Evolutionary conservation across 2,888 invertebrate species (phyloP), one percentile per base, ranked within the genome.

Genomic region (Tromatobia lineatoria): DNA sequence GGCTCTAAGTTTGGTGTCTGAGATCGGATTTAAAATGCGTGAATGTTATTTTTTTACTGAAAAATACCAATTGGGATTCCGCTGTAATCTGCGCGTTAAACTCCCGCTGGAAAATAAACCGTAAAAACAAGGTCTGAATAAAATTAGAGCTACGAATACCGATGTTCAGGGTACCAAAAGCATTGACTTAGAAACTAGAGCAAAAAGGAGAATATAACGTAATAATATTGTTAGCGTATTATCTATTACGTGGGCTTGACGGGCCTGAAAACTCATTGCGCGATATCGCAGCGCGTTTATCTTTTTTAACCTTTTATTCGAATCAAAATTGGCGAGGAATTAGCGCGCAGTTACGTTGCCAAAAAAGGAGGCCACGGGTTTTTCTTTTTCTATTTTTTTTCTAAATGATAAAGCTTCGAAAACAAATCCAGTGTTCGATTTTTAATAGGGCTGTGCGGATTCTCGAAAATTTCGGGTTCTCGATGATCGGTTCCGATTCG

Each of bases 101-200:
- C 50, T 69, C 70, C 74, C 73, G 52, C 66, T 67, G 71, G 45
- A 67, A 67, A n/a, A 47, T 13, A 52, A 76, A 38, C 67, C 75
- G 47, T 74, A 29, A 70, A 61, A 70, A 61, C 54, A 59, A 66
- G 52, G 57, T 85, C 80, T 67, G 54, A 82, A 85, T 82, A 85
- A 76, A 86, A 86, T 86, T 87, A 78, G 79, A 83, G 18, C 64
- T 88, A 82, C 79, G 71, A 82, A 74, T 83, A 59, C 73, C 61
- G 57, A 82, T 83, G 38, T 85, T 86, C 89, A 90, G 88, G 88
- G 90, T 90, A 91, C 67, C 85, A 88, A 89, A 89, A 87, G 89
- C 82, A 86, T 87, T 87, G 85, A 86, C 61, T 84, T 85, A 80
- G 83, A 85, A 29, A 80, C 52, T 87, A 85, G 78, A 66, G 77